Percentiles rank a stretch among this genome's conserved stretches.
phyloP scores from a whole-genome alignment of 2,888 invertebrate species.

The Meganola albula region DNA sequence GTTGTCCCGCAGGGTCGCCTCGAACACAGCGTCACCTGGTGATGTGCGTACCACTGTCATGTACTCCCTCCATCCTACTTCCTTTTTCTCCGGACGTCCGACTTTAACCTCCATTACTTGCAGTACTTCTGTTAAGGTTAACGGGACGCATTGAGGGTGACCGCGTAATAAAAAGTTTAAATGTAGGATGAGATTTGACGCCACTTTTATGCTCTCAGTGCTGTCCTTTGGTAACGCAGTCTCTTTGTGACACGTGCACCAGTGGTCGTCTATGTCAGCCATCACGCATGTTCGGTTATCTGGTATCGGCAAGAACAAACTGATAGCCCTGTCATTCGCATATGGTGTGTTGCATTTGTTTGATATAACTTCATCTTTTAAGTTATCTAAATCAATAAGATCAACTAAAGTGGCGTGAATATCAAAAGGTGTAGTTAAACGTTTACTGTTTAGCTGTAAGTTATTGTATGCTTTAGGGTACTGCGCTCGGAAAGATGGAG shows the following conservation, averaged over 20 bases:
- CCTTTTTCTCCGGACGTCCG: constrained; percentile 45
- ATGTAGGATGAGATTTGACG: constrained; percentile 77
- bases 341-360: constrained; percentile 55
- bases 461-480: constrained; percentile 80
- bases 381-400: constrained; percentile 70
- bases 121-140: constrained; percentile 79
- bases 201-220: constrained; percentile 74
- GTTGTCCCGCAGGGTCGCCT: constrained; percentile 81
- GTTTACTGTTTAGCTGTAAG: constrained; percentile 79
- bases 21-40: constrained; percentile 86
- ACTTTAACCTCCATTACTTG: constrained; percentile 80
- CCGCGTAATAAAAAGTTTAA: constrained; percentile 80
- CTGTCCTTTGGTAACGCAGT: constrained; percentile 73
- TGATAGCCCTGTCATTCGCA: constrained; percentile 78
- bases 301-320: constrained; percentile 86
- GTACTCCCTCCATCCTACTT: constrained; percentile 75
- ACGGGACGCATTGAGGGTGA: constrained; percentile 80
- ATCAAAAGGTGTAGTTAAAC: constrained; percentile 88
- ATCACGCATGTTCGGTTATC: constrained; percentile 83
- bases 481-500: constrained; percentile 81
- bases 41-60: constrained; percentile 78
- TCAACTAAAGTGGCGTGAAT: constrained; percentile 87
- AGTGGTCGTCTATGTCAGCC: constrained; percentile 88
- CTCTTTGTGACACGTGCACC: constrained; percentile 90
- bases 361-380: constrained; percentile 1